Evolutionary conservation across 2,888 invertebrate species (phyloP).

Genomic region (Rhopalosiphum nymphaeae): DNA sequence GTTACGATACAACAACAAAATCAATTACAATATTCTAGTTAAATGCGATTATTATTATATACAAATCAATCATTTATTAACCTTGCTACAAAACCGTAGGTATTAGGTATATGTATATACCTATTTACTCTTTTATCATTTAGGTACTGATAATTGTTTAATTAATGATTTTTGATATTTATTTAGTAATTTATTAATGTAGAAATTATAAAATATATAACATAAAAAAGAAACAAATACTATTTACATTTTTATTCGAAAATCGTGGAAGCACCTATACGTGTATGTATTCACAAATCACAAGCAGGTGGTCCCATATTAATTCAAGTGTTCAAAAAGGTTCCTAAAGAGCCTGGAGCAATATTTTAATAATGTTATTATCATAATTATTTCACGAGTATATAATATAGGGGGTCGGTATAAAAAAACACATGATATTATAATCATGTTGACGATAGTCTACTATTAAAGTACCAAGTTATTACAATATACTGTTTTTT

Average conservation of each 20-base stretch:
- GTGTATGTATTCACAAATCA: slow-evolving; percentile 37
- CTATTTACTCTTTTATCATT: background rate
- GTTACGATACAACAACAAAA: background rate
- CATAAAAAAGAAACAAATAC: background rate
- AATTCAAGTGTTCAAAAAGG: slow-evolving; percentile 30
- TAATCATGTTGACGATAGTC: slow-evolving; percentile 38
- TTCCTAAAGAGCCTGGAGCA: background rate
- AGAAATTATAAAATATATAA: background rate
- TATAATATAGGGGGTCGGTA: background rate
- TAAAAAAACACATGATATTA: background rate
- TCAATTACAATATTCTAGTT: background rate
- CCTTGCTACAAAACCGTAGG: background rate
- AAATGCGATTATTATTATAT: background rate
- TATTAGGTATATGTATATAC: background rate
- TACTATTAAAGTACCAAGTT: slow-evolving; percentile 30
- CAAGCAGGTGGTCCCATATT: slow-evolving; percentile 43
- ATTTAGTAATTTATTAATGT: background rate
- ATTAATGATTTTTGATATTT: background rate
- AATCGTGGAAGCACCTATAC: background rate
- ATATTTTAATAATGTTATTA: slow-evolving; percentile 57
- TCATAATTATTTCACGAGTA: slow-evolving; percentile 48
- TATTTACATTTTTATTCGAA: slow-evolving; percentile 21
- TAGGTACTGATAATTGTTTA: background rate
- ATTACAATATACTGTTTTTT: slow-evolving; percentile 16
- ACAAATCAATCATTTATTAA: background rate